Evolutionary conservation across 2,888 invertebrate species (phyloP).

Genomic region (Formica aserva): DNA sequence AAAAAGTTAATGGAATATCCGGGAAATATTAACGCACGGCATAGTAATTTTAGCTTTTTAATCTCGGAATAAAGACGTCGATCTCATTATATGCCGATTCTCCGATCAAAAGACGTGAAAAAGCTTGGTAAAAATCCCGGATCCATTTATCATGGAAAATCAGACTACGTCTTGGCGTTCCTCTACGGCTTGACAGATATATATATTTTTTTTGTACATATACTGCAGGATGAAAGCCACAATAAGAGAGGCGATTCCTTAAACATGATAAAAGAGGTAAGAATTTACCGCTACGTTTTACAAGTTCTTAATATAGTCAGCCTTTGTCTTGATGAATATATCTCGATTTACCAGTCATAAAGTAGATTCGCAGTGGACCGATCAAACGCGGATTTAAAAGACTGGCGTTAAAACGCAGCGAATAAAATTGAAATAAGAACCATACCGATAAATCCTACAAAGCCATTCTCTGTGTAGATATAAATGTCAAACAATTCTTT

Average conservation of each 20-base stretch:
- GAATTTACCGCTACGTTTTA: slow-evolving; percentile 53
- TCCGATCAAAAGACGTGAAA: neutral
- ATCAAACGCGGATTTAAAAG: slow-evolving; percentile 12
- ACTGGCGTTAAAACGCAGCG: neutral
- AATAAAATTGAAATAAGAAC: slow-evolving; percentile 30
- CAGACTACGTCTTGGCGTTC: slow-evolving; percentile 29
- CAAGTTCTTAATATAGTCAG: slow-evolving; percentile 37
- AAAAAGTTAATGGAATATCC: slow-evolving; percentile 34
- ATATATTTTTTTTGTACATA: neutral
- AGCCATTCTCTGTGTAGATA: neutral
- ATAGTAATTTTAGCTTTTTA: slow-evolving; percentile 44
- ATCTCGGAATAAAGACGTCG: slow-evolving; percentile 32
- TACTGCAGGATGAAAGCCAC: slow-evolving; percentile 1
- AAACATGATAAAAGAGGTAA: slow-evolving; percentile 53
- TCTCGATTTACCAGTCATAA: slow-evolving; percentile 49
- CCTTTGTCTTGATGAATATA: slow-evolving; percentile 32
- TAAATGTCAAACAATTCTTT: slow-evolving; percentile 1
- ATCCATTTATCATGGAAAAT: slow-evolving; percentile 55
- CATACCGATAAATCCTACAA: neutral
- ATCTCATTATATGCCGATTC: slow-evolving; percentile 36
- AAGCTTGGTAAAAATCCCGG: slow-evolving; percentile 17
- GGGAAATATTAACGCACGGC: neutral
- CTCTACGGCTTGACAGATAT: slow-evolving; percentile 2
- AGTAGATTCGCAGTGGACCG: neutral
- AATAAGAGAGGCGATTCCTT: slow-evolving; percentile 45